Percentiles rank a stretch among this genome's conserved stretches.
These are phyloP conservation scores for Lampris incognitus DNA, from an alignment of 2,113 vertebrate genomes.

Conservation along the genomic window DNA sequence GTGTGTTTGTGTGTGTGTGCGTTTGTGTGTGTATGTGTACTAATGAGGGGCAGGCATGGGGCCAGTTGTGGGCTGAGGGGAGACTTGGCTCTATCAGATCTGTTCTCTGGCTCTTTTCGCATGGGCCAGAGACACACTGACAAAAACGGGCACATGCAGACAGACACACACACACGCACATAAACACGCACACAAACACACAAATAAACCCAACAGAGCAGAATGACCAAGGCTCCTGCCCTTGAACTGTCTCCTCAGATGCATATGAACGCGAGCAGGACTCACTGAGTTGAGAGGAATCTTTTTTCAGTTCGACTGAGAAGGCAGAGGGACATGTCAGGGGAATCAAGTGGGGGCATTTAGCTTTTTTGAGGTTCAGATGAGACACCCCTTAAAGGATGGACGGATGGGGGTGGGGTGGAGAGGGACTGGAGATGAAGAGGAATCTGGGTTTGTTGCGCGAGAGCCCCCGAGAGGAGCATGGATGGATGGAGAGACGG, in stretches of 20 bases:
- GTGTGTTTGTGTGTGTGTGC: constrained; percentile 17
- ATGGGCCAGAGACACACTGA: constrained; percentile 66
- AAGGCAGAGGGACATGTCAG: constrained; percentile 25
- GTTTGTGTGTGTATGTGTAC: constrained; percentile 16
- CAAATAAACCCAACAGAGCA: constrained; percentile 35
- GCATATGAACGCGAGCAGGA: constrained; percentile 42
- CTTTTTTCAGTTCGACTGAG: constrained; percentile 39
- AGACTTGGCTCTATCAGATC: constrained; percentile 74
- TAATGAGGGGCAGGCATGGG: constrained; percentile 70
- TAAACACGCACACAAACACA: neutral
- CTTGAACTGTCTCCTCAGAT: constrained; percentile 64
- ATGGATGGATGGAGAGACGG: constrained; percentile 48
- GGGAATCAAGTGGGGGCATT: constrained; percentile 38
- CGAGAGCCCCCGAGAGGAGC: constrained; percentile 45
- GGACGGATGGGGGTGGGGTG: neutral
- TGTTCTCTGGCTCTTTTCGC: constrained; percentile 68
- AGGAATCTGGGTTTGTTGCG: constrained; percentile 62
- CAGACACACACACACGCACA: constrained; percentile 19
- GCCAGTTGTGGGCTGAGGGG: constrained; percentile 68
- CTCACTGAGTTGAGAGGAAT: constrained; percentile 43
- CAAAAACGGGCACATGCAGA: constrained; percentile 42
- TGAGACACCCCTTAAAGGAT: constrained; percentile 29
- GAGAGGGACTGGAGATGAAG: constrained; percentile 36
- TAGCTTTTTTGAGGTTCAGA: constrained; percentile 44
- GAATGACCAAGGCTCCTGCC: constrained; percentile 50